A percentile compares a stretch with the other conserved stretches of the same genome.
Evolutionary conservation across 2,797 vertebrate species (phyloP).

Genomic region (Eulemur mongoz): DNA sequence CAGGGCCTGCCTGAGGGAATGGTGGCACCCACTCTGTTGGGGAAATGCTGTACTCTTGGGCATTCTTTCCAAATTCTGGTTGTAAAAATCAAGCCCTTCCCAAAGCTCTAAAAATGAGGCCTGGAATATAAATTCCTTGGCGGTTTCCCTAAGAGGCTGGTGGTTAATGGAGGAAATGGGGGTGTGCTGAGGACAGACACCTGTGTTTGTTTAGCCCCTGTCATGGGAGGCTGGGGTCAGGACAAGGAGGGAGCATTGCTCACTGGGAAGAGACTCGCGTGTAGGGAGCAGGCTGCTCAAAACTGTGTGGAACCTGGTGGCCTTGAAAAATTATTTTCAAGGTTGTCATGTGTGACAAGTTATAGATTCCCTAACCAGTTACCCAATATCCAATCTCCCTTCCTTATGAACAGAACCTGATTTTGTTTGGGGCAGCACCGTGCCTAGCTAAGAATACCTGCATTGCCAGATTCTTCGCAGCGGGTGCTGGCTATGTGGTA

Average conservation of each 20-base stretch:
- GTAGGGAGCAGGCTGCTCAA: background rate
- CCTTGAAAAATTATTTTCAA: background rate
- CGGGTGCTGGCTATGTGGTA: background rate
- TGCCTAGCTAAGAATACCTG: background rate
- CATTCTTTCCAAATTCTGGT: conserved; percentile 3
- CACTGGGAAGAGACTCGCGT: background rate
- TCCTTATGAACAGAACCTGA: background rate
- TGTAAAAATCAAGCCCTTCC: background rate
- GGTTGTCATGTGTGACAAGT: background rate
- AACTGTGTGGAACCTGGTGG: background rate
- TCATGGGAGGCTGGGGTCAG: background rate
- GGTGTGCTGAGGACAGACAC: background rate
- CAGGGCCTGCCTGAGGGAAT: background rate
- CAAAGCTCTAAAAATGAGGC: background rate
- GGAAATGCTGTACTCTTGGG: background rate
- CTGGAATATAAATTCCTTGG: background rate
- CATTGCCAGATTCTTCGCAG: background rate
- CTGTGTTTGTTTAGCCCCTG: background rate
- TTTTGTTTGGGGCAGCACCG: background rate
- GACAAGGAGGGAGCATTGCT: background rate
- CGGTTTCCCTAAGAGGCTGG: conserved; percentile 2
- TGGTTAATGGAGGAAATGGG: background rate
- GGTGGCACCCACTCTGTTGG: background rate
- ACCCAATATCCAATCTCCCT: background rate
- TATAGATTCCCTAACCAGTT: background rate